Evolutionary conservation across 2,888 invertebrate genomes (phyloP).

Genomic region (Gryllus longicercus): DNA sequence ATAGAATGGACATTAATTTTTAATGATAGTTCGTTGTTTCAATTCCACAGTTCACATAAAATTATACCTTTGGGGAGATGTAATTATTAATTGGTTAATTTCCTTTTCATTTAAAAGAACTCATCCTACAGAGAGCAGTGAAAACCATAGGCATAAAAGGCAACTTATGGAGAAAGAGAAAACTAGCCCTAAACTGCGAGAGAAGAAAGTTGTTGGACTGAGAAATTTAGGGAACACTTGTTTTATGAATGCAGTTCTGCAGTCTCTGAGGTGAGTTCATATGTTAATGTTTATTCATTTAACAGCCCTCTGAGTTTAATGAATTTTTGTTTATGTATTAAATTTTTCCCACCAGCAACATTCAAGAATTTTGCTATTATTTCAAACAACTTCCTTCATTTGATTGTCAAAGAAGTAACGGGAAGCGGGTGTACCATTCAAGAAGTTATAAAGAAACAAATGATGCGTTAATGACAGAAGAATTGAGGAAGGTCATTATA

Average conservation of each 20-base stretch:
- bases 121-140: conserved; percentile 40
- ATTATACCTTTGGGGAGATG: no score
- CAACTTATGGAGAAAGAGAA: conserved; percentile 41
- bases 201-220: conserved; percentile 67
- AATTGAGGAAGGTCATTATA: conserved; percentile 72
- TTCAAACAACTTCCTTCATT: conserved; percentile 73
- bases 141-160: conserved; percentile 38
- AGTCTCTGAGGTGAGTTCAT: conserved; percentile 60
- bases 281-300: background rate
- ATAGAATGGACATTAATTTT: no score
- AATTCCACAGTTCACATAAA: no score
- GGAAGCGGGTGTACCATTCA: conserved; percentile 58
- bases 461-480: conserved; percentile 74
- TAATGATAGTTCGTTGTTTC: no score
- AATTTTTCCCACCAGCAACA: conserved; percentile 58
- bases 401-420: conserved; percentile 53
- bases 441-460: conserved; percentile 60
- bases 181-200: conserved; percentile 45
- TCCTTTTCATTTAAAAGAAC: no score
- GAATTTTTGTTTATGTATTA: background rate
- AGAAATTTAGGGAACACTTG: conserved; percentile 81
- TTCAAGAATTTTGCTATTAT: conserved; percentile 78
- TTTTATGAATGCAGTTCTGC: conserved; percentile 82
- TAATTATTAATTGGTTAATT: no score
- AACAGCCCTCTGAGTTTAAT: background rate